Percentiles rank a stretch among this genome's conserved stretches.
phyloP scores from a whole-genome alignment of 2,113 vertebrate species.

The Neolamprologus modestus region DNA sequence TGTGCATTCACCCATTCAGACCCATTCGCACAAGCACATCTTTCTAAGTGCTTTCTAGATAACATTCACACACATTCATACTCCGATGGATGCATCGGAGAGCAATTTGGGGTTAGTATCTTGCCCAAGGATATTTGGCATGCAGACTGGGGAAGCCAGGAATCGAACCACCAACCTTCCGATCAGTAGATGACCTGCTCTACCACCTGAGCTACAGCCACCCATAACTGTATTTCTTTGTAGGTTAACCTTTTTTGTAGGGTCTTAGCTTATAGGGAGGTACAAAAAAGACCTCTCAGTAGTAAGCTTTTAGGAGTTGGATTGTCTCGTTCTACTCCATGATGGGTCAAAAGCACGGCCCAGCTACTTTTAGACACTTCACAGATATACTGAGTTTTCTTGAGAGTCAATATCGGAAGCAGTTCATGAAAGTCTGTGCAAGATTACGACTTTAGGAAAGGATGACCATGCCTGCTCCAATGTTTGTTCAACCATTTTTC shows the following conservation, averaged over 20 bases:
- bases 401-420: background rate
- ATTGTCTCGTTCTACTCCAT: background rate
- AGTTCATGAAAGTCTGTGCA: background rate
- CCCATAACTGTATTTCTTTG: background rate
- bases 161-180: too few relatives aligned
- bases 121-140: too few relatives aligned
- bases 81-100: too few relatives aligned
- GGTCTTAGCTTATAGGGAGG: background rate
- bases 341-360: background rate
- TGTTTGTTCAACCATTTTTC: background rate
- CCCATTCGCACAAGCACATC: too few relatives aligned
- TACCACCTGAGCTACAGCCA: too few relatives aligned
- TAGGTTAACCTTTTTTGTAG: background rate
- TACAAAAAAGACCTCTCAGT: background rate
- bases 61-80: too few relatives aligned
- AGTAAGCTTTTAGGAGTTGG: background rate
- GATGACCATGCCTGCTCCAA: background rate
- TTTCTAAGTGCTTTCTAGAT: too few relatives aligned
- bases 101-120: too few relatives aligned
- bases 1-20: too few relatives aligned
- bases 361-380: background rate
- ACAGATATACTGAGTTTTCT: background rate
- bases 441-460: background rate
- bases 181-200: too few relatives aligned
- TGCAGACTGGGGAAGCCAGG: too few relatives aligned